A percentile compares a stretch with the other conserved stretches of the same genome.
Evolutionary conservation across 2,888 invertebrate species (phyloP).

Genomic region (Lamellibrachia columna): DNA sequence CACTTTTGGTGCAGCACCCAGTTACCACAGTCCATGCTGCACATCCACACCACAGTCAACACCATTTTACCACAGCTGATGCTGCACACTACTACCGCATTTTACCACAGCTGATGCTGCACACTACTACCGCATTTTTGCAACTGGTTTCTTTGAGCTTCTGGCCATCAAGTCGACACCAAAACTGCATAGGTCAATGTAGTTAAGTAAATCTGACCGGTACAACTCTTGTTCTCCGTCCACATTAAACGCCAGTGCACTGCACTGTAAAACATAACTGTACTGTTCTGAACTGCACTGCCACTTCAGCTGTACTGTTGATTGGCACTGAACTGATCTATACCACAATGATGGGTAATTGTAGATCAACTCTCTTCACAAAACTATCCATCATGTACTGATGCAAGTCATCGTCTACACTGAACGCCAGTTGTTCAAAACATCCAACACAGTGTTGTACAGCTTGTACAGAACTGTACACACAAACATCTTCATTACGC

Average conservation of each 20-base stretch:
- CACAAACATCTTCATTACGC: background rate
- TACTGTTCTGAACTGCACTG: no score
- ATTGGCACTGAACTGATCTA: background rate
- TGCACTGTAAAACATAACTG: background rate
- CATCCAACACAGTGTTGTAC: background rate
- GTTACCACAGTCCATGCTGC: background rate
- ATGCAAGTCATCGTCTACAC: background rate
- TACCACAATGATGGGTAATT: background rate
- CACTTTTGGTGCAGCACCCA: background rate
- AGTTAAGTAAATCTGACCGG: background rate
- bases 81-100: background rate
- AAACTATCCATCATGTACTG: no score
- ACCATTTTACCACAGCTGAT: background rate
- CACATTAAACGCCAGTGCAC: background rate
- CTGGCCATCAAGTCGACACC: background rate
- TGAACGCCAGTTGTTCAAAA: background rate
- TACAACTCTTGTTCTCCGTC: background rate
- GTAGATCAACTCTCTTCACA: background rate
- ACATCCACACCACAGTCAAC: background rate
- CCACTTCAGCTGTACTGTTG: background rate
- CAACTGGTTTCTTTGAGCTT: constrained; percentile 9
- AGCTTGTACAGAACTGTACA: background rate
- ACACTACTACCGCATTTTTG: background rate
- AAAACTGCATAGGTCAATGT: constrained; percentile 12
- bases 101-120: background rate